These are phyloP conservation scores for Hippocampus barbouri DNA, from an alignment of 2,113 vertebrate genomes.

Conservation along the genomic window DNA sequence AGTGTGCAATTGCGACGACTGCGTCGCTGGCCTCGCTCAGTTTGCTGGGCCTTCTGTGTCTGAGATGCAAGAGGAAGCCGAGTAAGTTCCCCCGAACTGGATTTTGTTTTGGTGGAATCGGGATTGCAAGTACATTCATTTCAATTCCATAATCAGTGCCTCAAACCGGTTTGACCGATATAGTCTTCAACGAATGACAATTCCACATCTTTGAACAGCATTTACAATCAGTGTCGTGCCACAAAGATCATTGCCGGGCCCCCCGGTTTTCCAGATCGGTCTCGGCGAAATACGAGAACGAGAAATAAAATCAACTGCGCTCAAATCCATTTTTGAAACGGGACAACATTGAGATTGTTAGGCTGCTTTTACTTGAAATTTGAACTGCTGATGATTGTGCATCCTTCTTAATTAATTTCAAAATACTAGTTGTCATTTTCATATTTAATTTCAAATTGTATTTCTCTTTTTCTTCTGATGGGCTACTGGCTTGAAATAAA, in stretches of 20 bases:
- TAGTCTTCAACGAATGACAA: too few species aligned
- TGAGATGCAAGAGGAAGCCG: constrained; percentile 53
- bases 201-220: not conserved
- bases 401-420: too few species aligned
- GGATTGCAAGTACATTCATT: not conserved
- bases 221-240: not conserved
- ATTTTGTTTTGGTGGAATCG: not conserved
- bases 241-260: too few species aligned
- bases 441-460: too few species aligned
- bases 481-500: too few species aligned
- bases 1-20: constrained; percentile 22
- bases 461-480: too few species aligned
- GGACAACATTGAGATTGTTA: not conserved
- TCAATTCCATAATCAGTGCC: too few species aligned
- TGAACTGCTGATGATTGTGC: not conserved
- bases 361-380: not conserved
- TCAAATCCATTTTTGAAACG: too few species aligned
- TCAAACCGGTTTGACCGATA: too few species aligned
- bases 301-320: not conserved
- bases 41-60: constrained; percentile 42
- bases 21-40: constrained; percentile 30
- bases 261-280: not conserved
- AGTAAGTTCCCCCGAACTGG: constrained; percentile 37
- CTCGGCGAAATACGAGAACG: too few species aligned
- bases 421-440: too few species aligned